Evolutionary conservation across 1,140 invertebrate species (phyloP).

Genomic region (Drosophila novamexicana): DNA sequence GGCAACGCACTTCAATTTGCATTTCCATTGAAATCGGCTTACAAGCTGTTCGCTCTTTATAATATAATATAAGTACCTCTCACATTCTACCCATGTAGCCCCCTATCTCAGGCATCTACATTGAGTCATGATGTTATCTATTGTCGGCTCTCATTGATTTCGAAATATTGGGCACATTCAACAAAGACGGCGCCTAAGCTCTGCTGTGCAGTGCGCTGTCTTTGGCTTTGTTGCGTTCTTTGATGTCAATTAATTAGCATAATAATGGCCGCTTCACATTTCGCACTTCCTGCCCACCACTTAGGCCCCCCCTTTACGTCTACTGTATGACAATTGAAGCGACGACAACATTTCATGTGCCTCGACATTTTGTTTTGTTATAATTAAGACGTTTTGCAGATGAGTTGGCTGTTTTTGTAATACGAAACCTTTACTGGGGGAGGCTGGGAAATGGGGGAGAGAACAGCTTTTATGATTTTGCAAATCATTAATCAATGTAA

Average conservation of each 20-base stretch:
- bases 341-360: constrained; percentile 59
- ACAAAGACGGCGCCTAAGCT: constrained; percentile 35
- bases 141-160: constrained; percentile 54
- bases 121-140: constrained; percentile 44
- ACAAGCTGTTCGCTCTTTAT: constrained; percentile 28
- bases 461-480: constrained; percentile 72
- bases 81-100: background rate
- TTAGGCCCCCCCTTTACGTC: background rate
- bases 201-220: constrained; percentile 6
- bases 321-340: constrained; percentile 67
- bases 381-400: constrained; percentile 69
- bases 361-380: constrained; percentile 69
- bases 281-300: constrained; percentile 42
- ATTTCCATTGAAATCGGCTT: constrained; percentile 80
- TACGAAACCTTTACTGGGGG: constrained; percentile 50
- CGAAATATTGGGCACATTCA: constrained; percentile 33
- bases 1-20: constrained; percentile 75
- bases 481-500: constrained; percentile 82
- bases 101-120: background rate
- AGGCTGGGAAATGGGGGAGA: background rate
- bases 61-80: constrained; percentile 22
- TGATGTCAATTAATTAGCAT: constrained; percentile 82
- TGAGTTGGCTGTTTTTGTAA: constrained; percentile 72
- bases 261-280: constrained; percentile 79
- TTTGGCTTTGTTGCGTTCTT: constrained; percentile 34